Evolutionary conservation across 2,888 invertebrate genomes (phyloP), one percentile per base, ranked within the genome.

Genomic region (Xestoiulus laeticollis): DNA sequence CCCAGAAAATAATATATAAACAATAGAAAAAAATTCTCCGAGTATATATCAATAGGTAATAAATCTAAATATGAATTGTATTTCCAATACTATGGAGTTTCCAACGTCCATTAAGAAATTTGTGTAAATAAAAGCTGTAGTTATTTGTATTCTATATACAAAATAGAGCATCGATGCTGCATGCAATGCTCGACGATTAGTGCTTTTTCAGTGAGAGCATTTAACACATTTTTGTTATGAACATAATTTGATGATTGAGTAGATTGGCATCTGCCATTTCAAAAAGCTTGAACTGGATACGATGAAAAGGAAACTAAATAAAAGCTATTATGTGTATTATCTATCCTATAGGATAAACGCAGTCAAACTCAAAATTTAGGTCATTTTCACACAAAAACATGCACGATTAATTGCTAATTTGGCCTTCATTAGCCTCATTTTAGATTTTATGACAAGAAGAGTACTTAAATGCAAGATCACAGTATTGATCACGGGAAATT

Each of bases 241-340:
- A 59, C 59, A 59, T 22, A 59, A 59, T 59, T n/a, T 59, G 59
- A 59, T 59, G 59, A 59, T 59, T 59, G 59, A 59, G 59, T n/a
- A 22, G 59, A 22, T 59, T 59, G 59, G 59, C 59, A 59, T 59
- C 22, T 59, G 59, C 59, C 59, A 59, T 59, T 59, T 16, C 12
- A 59, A 19, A 59, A 59, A 59, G 59, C 22, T n/a, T 59, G 59
- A 5, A 59, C 59, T 59, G 59, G 22, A 59, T 59, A 59, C 59
- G 59, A 22, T n/a, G 5, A 59, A 59, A 22, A 22, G 4, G 22
- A n/a, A 5, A 22, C 59, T 59, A 59, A 59, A 59, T 59, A 59
- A 59, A 59, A 59, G 59, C 59, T 22, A 59, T 59, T 59, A 59
- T 59, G n/a, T 6, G 59, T 10, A 59, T 59, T 59, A 59, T 59